Conservation (phyloP, 2,888 invertebrate species). For the Lasioglossum pauxillum region DNA sequence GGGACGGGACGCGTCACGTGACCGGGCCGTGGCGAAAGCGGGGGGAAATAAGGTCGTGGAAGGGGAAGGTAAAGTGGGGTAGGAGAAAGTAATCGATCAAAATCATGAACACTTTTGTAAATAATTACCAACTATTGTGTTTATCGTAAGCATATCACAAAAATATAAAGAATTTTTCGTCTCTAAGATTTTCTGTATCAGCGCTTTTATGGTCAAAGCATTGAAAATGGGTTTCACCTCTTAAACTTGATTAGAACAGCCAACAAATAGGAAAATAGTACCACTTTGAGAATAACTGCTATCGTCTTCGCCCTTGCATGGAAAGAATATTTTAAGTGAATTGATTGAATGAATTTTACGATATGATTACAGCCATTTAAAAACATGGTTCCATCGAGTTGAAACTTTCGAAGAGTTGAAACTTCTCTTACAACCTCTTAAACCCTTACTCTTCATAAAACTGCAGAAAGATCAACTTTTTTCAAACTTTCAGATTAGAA, state of each 20-base stretch:
- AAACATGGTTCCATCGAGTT: not conserved
- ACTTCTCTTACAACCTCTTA: not conserved
- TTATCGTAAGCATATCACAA: too few relatives aligned
- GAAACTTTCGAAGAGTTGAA: not conserved
- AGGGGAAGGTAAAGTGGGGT: too few relatives aligned
- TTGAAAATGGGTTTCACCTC: not conserved
- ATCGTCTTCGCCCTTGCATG: not conserved
- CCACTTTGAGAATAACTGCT: not conserved
- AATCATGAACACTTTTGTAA: too few relatives aligned
- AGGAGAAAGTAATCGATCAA: too few relatives aligned
- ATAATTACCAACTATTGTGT: too few relatives aligned
- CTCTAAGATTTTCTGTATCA: too few relatives aligned
- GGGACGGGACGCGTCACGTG: too few relatives aligned
- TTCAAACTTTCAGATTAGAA: constrained; percentile 1
- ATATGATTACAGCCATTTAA: not conserved
- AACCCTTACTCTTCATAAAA: not conserved
- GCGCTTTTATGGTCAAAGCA: too few relatives aligned
- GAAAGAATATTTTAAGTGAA: not conserved
- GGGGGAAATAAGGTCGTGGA: too few relatives aligned
- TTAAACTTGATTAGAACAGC: not conserved
- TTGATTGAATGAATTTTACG: not conserved
- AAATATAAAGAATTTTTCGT: too few relatives aligned
- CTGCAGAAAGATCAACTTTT: not conserved
- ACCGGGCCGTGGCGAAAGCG: too few relatives aligned
- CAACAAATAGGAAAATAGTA: not conserved